phyloP scores from a whole-genome alignment of 2,113 vertebrate genomes.

The Scartelaos histophorus region DNA sequence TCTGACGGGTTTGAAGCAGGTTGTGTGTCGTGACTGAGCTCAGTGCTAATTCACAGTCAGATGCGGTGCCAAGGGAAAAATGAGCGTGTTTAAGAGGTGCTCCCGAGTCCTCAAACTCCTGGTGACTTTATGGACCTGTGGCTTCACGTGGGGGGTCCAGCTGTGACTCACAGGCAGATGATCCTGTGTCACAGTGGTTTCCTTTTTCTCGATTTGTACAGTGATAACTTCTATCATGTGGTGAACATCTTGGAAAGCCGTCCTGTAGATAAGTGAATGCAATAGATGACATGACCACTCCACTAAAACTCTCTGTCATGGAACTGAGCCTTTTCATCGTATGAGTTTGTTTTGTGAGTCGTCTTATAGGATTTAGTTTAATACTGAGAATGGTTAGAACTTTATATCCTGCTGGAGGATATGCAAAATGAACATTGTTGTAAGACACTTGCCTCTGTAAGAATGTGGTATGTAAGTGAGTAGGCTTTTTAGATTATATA shows the following conservation, averaged over 20 bases:
- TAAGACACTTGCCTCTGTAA: too few relatives aligned
- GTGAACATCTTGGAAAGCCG: background rate
- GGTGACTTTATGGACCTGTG: conserved; percentile 15
- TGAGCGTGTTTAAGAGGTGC: conserved; percentile 66
- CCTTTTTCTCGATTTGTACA: background rate
- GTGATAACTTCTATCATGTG: background rate
- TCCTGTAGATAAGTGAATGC: background rate
- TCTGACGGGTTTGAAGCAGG: conserved; percentile 48
- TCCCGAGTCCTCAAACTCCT: conserved; percentile 44
- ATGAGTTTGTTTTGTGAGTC: too few relatives aligned
- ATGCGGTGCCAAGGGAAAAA: conserved; percentile 57
- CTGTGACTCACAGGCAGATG: conserved; percentile 7
- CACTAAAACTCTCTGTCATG: too few relatives aligned
- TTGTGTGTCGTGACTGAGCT: conserved; percentile 55
- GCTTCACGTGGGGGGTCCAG: conserved; percentile 14
- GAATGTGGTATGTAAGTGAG: too few relatives aligned
- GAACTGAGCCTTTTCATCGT: too few relatives aligned
- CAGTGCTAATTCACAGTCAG: conserved; percentile 61
- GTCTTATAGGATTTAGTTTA: too few relatives aligned
- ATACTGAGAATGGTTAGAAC: too few relatives aligned
- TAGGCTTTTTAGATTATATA: too few relatives aligned
- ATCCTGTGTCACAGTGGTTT: background rate
- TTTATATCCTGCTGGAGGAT: too few relatives aligned
- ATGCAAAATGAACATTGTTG: too few relatives aligned
- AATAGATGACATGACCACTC: too few relatives aligned